Evolutionary conservation across 1,140 invertebrate genomes (phyloP).

Genomic region (Orussus abietinus): DNA sequence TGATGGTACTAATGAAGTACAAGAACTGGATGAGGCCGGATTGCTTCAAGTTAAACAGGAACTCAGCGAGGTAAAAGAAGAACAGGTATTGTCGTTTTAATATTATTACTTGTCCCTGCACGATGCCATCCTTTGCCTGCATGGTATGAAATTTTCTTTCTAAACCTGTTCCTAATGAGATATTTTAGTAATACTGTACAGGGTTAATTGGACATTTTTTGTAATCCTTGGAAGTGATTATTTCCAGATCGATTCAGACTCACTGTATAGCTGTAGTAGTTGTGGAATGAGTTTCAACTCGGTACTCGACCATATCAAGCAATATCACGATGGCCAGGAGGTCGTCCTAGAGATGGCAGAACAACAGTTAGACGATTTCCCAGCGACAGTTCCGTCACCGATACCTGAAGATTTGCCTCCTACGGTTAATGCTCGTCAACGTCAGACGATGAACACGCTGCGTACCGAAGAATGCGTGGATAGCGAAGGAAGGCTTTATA

Average conservation of each 20-base stretch:
- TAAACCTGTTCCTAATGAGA: too few species aligned
- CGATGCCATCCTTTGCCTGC: too few species aligned
- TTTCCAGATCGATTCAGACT: conserved; percentile 35
- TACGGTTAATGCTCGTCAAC: conserved; percentile 19
- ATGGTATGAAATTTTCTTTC: too few species aligned
- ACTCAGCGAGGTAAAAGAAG: conserved; percentile 32
- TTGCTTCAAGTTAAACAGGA: conserved; percentile 42
- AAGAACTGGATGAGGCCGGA: conserved; percentile 28
- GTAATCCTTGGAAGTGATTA: too few species aligned
- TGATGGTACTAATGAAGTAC: conserved; percentile 29
- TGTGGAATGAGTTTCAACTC: conserved; percentile 62
- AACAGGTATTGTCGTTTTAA: conserved; percentile 12
- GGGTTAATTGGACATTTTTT: too few species aligned
- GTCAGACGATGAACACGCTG: conserved; percentile 49
- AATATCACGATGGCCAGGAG: conserved; percentile 64
- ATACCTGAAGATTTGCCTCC: conserved; percentile 15
- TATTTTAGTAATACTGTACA: too few species aligned
- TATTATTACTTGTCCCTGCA: too few species aligned
- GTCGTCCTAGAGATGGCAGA: conserved; percentile 57
- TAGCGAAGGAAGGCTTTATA: conserved; percentile 52
- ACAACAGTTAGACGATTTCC: conserved; percentile 32
- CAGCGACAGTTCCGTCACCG: conserved; percentile 12
- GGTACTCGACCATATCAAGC: conserved; percentile 61
- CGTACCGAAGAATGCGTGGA: conserved; percentile 52
- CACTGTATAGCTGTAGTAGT: conserved; percentile 61